These are phyloP conservation scores for Diabrotica balteata DNA, from an alignment of 2,888 invertebrate species.

Conservation along the genomic window DNA sequence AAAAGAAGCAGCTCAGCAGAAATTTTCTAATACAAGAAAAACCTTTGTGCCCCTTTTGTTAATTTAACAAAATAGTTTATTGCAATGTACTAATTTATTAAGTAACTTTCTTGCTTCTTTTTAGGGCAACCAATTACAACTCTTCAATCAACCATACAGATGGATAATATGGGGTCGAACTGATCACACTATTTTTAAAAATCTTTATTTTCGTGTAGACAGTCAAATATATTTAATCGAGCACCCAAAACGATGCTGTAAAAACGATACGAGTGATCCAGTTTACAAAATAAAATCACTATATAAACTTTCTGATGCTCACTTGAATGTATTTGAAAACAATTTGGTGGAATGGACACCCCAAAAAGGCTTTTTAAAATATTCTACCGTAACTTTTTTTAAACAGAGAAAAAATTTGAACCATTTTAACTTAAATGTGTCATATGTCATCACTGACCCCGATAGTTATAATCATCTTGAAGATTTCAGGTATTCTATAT, in stretches of 20 bases:
- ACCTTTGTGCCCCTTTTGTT: too few relatives aligned
- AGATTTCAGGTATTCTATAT: slow-evolving; percentile 54
- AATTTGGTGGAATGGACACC: slow-evolving; percentile 32
- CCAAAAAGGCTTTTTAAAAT: slow-evolving; percentile 29
- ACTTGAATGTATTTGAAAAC: slow-evolving; percentile 30
- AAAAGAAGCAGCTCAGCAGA: too few relatives aligned
- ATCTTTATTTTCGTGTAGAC: slow-evolving; percentile 40
- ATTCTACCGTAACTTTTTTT: slow-evolving; percentile 18
- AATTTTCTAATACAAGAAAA: too few relatives aligned
- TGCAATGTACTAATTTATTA: too few relatives aligned
- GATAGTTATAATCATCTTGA: slow-evolving; percentile 59
- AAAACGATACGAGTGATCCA: neutral
- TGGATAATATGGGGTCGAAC: slow-evolving; percentile 43
- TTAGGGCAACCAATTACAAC: slow-evolving; percentile 41
- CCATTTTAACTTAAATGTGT: slow-evolving; percentile 46
- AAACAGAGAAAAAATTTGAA: slow-evolving; percentile 40
- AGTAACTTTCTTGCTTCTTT: slow-evolving; percentile 19
- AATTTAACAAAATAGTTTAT: too few relatives aligned
- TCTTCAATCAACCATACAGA: slow-evolving; percentile 43
- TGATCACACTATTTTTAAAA: slow-evolving; percentile 11
- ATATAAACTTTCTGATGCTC: slow-evolving; percentile 40
- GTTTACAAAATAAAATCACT: slow-evolving; percentile 1
- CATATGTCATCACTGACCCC: slow-evolving; percentile 54
- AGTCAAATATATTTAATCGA: slow-evolving; percentile 43
- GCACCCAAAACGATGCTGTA: slow-evolving; percentile 8